A percentile compares a stretch with the other conserved stretches of the same genome.
Conservation (phyloP, 2,113 vertebrate species). For the Trogon surrucura region DNA sequence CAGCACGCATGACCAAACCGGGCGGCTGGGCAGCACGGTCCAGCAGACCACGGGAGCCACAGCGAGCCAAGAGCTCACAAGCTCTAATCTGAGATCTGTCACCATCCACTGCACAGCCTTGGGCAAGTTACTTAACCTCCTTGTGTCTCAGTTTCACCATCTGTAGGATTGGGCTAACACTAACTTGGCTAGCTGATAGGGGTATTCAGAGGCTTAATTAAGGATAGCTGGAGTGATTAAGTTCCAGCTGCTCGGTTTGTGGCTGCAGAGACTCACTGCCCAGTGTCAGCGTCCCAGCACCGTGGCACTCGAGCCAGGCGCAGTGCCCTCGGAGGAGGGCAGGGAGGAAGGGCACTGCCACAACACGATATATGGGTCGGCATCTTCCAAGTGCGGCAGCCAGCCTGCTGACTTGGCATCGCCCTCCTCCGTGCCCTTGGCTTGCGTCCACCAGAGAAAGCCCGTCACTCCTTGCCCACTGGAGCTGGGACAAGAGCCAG, state of each 20-base stretch:
- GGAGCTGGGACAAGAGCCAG: not conserved
- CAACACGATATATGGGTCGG: not conserved
- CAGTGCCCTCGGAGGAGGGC: not conserved
- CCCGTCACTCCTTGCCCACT: accelerated
- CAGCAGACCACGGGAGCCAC: not conserved
- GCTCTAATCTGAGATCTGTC: constrained; percentile 7
- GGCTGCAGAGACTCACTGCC: not conserved
- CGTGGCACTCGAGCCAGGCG: accelerated
- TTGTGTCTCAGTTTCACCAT: constrained; percentile 50
- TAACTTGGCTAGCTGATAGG: constrained; percentile 4
- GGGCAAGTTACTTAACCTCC: constrained; percentile 52
- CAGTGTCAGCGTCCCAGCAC: not conserved
- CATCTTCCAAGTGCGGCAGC: not conserved
- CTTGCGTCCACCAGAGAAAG: not conserved
- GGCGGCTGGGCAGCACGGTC: not conserved
- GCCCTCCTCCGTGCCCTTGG: not conserved
- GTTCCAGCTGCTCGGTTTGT: constrained; percentile 42
- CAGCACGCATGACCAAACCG: not conserved
- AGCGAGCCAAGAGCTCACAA: not conserved
- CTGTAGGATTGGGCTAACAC: constrained; percentile 38
- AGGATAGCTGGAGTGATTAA: constrained; percentile 62
- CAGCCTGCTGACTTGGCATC: not conserved
- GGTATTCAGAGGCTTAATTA: constrained; percentile 53
- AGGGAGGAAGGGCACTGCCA: not conserved
- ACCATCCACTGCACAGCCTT: constrained; percentile 52